Conservation (phyloP, 2,888 invertebrate genomes). For the Aethes cnicana region DNA sequence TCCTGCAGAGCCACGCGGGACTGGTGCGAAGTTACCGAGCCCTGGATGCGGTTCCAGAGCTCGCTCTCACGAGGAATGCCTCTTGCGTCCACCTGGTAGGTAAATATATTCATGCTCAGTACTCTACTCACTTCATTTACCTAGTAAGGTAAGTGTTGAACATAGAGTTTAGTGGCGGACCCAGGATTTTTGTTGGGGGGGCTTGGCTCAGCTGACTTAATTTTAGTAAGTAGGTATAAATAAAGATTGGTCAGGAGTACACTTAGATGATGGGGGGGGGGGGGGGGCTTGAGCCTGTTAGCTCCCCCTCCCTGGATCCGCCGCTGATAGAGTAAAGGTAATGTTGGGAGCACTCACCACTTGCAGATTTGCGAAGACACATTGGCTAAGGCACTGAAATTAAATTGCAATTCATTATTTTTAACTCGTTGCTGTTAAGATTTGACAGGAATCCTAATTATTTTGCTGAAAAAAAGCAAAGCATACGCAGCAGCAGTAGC, state of each 20-base stretch:
- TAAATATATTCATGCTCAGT: neutral
- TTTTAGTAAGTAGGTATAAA: too few relatives aligned
- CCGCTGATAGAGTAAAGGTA: too few relatives aligned
- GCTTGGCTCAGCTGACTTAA: too few relatives aligned
- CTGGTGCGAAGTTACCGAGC: slow-evolving; percentile 68
- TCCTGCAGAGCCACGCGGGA: slow-evolving; percentile 61
- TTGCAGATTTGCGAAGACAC: slow-evolving; percentile 77
- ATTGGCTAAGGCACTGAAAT: slow-evolving; percentile 78
- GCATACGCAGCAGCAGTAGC: too few relatives aligned
- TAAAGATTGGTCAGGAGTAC: too few relatives aligned
- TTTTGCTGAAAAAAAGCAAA: too few relatives aligned
- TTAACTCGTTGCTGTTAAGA: slow-evolving; percentile 9
- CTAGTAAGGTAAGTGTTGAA: neutral
- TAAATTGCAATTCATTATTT: slow-evolving; percentile 23
- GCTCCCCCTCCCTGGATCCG: too few relatives aligned
- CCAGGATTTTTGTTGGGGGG: too few relatives aligned
- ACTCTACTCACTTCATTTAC: neutral
- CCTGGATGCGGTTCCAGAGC: slow-evolving; percentile 67
- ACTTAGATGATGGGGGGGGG: too few relatives aligned
- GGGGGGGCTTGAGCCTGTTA: too few relatives aligned
- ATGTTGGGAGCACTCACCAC: slow-evolving; percentile 57
- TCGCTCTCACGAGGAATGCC: slow-evolving; percentile 74
- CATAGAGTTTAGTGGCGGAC: neutral
- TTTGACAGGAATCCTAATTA: slow-evolving; percentile 5
- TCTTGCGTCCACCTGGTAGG: slow-evolving; percentile 61